These are phyloP conservation scores for Brienomyrus brachyistius DNA, from an alignment of 2,113 vertebrate species.

Conservation along the genomic window DNA sequence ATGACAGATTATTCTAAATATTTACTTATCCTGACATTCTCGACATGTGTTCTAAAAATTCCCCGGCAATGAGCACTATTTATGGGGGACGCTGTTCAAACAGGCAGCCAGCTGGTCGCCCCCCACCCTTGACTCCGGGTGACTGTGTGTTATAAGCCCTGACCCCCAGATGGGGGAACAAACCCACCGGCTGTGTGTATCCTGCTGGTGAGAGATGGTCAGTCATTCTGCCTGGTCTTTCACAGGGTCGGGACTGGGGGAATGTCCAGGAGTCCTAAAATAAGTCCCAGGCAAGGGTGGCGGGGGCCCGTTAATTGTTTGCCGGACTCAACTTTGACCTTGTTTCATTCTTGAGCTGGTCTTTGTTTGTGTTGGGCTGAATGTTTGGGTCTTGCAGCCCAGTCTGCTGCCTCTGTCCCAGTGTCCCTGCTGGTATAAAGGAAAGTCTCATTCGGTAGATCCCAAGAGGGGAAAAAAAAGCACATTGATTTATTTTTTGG, in stretches of 20 bases:
- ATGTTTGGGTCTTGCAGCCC: conserved; percentile 4
- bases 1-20: conserved; percentile 11
- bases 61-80: neutral
- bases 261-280: conserved; percentile 30
- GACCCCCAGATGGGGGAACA: conserved; percentile 36
- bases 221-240: conserved; percentile 22
- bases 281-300: conserved; percentile 25
- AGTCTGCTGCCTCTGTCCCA: neutral
- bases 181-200: conserved; percentile 14
- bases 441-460: conserved; percentile 31
- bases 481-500: conserved; percentile 22
- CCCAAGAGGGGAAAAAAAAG: neutral
- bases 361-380: conserved; percentile 25
- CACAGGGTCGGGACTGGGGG: conserved; percentile 2
- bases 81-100: conserved; percentile 17
- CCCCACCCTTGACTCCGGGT: conserved; percentile 12
- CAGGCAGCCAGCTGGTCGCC: neutral
- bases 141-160: neutral
- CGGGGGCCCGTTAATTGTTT: conserved; percentile 54
- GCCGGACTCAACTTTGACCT: conserved; percentile 52
- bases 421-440: conserved; percentile 35
- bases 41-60: conserved; percentile 15
- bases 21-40: conserved; percentile 12
- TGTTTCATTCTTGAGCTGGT: conserved; percentile 45
- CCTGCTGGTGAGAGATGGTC: conserved; percentile 36